A percentile compares a stretch with the other conserved stretches of the same genome.
Evolutionary conservation across 2,888 invertebrate species (phyloP).

Genomic region (Yponomeuta evonymella): DNA sequence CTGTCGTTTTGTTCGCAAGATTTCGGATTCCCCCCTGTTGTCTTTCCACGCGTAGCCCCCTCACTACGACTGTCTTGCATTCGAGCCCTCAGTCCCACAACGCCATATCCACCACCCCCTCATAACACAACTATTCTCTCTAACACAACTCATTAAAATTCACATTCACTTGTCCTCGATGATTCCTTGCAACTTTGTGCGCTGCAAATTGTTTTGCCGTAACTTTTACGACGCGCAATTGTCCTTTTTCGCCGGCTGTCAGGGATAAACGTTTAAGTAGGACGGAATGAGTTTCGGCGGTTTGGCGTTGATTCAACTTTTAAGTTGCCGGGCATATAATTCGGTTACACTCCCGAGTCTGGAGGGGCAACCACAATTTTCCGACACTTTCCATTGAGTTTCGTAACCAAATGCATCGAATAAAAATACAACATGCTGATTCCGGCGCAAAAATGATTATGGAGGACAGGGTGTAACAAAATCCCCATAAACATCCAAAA

Average conservation of each 20-base stretch:
- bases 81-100: constrained; percentile 39
- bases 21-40: constrained; percentile 71
- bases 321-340: constrained; percentile 48
- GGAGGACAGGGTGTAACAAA: too few relatives aligned
- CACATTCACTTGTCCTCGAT: constrained; percentile 48
- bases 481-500: too few relatives aligned
- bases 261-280: constrained; percentile 60
- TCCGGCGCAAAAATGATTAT: too few relatives aligned
- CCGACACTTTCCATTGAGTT: too few relatives aligned
- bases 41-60: constrained; percentile 67
- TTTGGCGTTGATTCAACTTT: constrained; percentile 57
- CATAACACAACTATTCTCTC: constrained; percentile 31
- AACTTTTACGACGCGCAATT: constrained; percentile 55
- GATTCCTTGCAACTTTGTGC: constrained; percentile 23
- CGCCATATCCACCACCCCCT: constrained; percentile 49
- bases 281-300: constrained; percentile 60
- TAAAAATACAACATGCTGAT: too few relatives aligned
- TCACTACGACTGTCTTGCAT: constrained; percentile 51
- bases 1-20: constrained; percentile 76
- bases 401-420: too few relatives aligned
- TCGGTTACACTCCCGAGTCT: constrained; percentile 23
- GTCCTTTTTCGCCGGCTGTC: constrained; percentile 63
- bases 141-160: constrained; percentile 50
- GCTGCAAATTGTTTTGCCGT: constrained; percentile 24
- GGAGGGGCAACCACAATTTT: too few relatives aligned